A percentile compares a stretch with the other conserved stretches of the same genome.
Evolutionary conservation across 2,888 invertebrate species (phyloP).

Genomic region (Anoplius nigerrimus): DNA sequence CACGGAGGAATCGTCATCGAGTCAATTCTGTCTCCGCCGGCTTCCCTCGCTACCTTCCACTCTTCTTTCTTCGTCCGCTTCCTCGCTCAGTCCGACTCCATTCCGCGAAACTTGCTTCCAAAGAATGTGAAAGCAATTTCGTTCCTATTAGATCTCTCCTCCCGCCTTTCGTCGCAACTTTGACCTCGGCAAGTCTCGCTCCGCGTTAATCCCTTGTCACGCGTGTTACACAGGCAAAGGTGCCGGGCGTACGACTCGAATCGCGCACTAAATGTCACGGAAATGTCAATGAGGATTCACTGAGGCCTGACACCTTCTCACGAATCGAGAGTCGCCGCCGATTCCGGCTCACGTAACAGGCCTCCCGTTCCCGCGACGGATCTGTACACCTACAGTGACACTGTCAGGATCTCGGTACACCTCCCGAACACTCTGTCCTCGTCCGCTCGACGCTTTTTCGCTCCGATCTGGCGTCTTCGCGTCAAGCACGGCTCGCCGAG

Average conservation of each 20-base stretch:
- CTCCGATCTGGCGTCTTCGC: too few species aligned
- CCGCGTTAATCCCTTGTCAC: constrained; percentile 15
- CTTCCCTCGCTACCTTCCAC: constrained; percentile 18
- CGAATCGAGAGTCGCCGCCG: too few species aligned
- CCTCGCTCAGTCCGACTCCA: constrained; percentile 3
- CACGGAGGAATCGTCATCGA: constrained; percentile 60
- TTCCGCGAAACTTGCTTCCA: not conserved
- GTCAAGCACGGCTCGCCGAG: too few species aligned
- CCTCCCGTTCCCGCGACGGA: too few species aligned
- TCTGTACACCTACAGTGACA: too few species aligned
- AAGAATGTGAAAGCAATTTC: not conserved
- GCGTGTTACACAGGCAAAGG: constrained; percentile 51
- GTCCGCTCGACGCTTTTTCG: too few species aligned
- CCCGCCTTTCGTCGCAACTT: not conserved
- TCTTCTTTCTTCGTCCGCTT: not conserved
- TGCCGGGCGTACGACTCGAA: constrained; percentile 29
- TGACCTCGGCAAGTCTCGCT: not conserved
- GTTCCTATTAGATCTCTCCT: constrained; percentile 1
- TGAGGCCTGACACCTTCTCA: constrained; percentile 53
- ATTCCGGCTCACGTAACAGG: too few species aligned
- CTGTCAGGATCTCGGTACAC: too few species aligned
- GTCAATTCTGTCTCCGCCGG: constrained; percentile 15
- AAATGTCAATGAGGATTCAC: constrained; percentile 59
- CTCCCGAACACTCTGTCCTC: too few species aligned
- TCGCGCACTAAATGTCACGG: constrained; percentile 59